These are phyloP conservation scores for Asarcornis scutulata DNA, from an alignment of 2,113 vertebrate species.

Conservation along the genomic window DNA sequence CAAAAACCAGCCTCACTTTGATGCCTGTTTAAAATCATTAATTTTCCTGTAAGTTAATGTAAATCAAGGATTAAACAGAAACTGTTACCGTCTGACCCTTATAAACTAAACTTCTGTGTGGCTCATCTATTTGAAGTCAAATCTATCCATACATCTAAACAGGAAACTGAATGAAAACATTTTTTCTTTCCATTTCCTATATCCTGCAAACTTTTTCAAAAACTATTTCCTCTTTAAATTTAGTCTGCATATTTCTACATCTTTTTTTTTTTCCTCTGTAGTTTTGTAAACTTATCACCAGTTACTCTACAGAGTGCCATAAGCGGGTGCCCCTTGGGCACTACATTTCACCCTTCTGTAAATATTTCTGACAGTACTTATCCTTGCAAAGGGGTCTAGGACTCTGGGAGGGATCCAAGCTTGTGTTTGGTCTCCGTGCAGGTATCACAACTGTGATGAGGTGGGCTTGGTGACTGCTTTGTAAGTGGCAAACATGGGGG, in stretches of 20 bases:
- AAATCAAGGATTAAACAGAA: constrained; percentile 72
- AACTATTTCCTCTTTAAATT: constrained; percentile 20
- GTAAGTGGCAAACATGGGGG: neutral
- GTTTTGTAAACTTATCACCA: neutral
- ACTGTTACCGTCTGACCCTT: constrained; percentile 58
- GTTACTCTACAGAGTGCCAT: neutral
- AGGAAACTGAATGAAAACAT: constrained; percentile 58
- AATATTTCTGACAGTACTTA: neutral
- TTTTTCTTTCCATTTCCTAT: constrained; percentile 52
- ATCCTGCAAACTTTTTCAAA: constrained; percentile 44
- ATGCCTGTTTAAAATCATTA: constrained; percentile 65
- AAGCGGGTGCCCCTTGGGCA: neutral
- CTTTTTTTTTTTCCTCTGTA: neutral
- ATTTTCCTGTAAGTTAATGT: constrained; percentile 69
- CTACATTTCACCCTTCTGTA: neutral
- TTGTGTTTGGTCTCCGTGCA: rapidly evolving
- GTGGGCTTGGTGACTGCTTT: neutral
- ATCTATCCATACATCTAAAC: constrained; percentile 60
- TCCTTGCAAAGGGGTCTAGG: neutral
- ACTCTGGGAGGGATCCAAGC: neutral
- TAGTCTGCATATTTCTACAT: neutral
- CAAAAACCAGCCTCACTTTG: constrained; percentile 37
- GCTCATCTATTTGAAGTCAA: constrained; percentile 56
- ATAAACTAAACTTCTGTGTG: constrained; percentile 60
- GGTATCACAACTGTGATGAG: rapidly evolving